A percentile compares a stretch with the other conserved stretches of the same genome.
Evolutionary conservation across 2,113 vertebrate genomes (phyloP).

Genomic region (Circaetus gallicus): DNA sequence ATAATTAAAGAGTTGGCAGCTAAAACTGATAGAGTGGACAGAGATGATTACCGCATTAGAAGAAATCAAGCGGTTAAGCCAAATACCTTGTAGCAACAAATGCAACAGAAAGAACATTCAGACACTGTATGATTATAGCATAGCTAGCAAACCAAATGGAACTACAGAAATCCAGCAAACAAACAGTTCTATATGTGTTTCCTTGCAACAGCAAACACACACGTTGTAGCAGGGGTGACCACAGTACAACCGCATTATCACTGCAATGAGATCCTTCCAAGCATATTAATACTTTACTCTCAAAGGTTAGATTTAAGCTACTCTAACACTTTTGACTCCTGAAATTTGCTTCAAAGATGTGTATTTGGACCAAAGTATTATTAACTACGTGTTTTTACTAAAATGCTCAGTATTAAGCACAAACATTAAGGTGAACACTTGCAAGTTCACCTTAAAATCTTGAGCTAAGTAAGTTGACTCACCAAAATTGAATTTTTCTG

Average conservation of each 20-base stretch:
- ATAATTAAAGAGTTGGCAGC: not conserved
- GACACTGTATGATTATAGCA: not conserved
- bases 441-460: not conserved
- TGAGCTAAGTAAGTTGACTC: not conserved
- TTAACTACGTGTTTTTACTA: not conserved
- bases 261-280: not conserved
- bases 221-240: not conserved
- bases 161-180: not conserved
- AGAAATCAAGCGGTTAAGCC: not conserved
- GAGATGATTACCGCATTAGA: not conserved
- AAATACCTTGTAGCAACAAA: not conserved
- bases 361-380: not conserved
- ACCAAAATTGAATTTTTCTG: constrained; percentile 99
- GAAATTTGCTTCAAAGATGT: not conserved
- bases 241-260: not conserved
- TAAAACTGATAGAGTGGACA: not conserved
- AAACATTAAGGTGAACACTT: not conserved
- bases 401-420: not conserved
- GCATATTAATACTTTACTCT: not conserved
- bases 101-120: not conserved
- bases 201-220: not conserved
- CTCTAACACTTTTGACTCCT: not conserved
- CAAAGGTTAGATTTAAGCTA: not conserved
- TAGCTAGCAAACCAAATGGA: not conserved
- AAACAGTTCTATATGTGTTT: not conserved